phyloP scores from a whole-genome alignment of 2,113 vertebrate genomes.

The Leptobrachium leishanense region DNA sequence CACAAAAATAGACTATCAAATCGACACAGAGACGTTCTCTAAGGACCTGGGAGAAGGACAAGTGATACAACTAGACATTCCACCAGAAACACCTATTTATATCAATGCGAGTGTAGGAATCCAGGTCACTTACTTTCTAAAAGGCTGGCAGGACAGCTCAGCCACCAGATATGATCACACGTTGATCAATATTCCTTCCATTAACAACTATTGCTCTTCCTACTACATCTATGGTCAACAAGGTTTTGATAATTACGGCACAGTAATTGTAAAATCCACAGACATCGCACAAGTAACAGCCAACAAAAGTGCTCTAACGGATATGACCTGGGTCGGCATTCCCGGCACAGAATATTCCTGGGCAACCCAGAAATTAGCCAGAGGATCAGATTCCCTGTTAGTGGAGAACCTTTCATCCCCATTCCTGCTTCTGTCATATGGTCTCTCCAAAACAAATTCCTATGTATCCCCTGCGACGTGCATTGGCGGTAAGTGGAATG shows the following conservation, averaged over 20 bases:
- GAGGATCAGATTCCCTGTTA: background rate
- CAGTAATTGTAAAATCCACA: conserved; percentile 53
- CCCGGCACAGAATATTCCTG: conserved; percentile 62
- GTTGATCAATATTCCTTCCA: conserved; percentile 54
- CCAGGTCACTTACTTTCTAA: conserved; percentile 66
- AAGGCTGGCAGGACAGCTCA: conserved; percentile 33
- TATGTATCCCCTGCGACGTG: conserved; percentile 58
- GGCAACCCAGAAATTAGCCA: conserved; percentile 45
- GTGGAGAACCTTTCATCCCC: conserved; percentile 48
- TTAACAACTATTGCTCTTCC: conserved; percentile 56
- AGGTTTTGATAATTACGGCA: conserved; percentile 58
- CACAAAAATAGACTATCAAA: conserved; percentile 48
- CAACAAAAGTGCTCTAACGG: conserved; percentile 38
- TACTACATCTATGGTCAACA: conserved; percentile 51
- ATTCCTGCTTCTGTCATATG: conserved; percentile 61
- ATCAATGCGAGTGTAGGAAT: conserved; percentile 57
- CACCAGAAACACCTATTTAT: conserved; percentile 35
- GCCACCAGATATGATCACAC: conserved; percentile 54
- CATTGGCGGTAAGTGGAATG: conserved; percentile 5
- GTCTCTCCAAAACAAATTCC: conserved; percentile 49
- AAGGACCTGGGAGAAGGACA: conserved; percentile 42
- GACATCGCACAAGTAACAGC: conserved; percentile 14
- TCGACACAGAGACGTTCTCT: background rate
- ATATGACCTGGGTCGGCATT: conserved; percentile 52
- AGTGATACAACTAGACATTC: background rate